Percentiles rank a stretch among this genome's conserved stretches.
phyloP scores from a whole-genome alignment of 2,888 invertebrate species.

The Allacma fusca region DNA sequence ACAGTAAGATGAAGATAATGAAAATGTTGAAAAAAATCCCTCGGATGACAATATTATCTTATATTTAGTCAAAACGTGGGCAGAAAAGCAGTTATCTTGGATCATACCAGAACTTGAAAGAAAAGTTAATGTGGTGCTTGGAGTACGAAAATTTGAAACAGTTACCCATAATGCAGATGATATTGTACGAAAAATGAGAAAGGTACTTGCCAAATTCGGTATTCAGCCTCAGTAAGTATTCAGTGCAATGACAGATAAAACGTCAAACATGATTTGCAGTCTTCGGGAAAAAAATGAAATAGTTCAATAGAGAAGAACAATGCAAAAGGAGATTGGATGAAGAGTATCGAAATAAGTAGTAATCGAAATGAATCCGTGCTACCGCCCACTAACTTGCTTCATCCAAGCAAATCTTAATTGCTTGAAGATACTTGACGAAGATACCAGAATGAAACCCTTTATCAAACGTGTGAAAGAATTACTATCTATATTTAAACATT shows the following conservation, averaged over 20 bases:
- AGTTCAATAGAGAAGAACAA: no score
- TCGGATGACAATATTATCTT: background rate
- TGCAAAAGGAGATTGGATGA: no score
- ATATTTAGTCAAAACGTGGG: constrained; percentile 29
- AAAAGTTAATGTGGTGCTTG: background rate
- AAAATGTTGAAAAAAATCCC: background rate
- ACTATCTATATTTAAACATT: no score
- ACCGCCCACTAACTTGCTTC: no score
- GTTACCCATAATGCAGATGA: background rate
- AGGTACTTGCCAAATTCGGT: background rate
- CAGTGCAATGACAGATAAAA: constrained; percentile 3
- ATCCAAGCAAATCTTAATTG: no score
- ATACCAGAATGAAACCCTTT: no score
- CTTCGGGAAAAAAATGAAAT: background rate
- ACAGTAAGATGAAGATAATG: no score
- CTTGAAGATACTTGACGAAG: no score
- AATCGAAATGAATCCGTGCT: no score
- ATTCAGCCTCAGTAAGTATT: background rate
- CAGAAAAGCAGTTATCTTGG: background rate
- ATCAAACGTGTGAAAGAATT: no score
- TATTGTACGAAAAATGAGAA: constrained; percentile 9
- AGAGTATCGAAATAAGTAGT: no score
- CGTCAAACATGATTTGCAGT: constrained; percentile 10
- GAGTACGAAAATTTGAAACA: constrained; percentile 6
- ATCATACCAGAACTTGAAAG: background rate